A percentile compares a stretch with the other conserved stretches of the same genome.
phyloP scores from a whole-genome alignment of 2,113 vertebrate species.

The Stegastes partitus region DNA sequence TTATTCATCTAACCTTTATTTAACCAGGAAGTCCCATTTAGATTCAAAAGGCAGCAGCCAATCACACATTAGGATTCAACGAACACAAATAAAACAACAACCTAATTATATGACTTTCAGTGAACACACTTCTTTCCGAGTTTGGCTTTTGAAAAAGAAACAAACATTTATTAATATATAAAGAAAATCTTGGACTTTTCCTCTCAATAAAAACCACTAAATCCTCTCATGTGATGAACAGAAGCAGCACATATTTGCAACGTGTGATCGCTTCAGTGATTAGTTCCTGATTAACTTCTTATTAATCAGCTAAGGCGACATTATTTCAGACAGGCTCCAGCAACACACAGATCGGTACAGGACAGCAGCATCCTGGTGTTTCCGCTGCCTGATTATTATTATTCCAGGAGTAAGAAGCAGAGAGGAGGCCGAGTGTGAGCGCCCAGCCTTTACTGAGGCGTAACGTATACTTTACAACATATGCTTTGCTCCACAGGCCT shows the following conservation, averaged over 20 bases:
- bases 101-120: too few species aligned
- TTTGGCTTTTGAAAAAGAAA: too few species aligned
- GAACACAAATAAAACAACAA: too few species aligned
- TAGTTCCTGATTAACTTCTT: neutral
- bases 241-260: neutral
- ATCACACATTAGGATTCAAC: too few species aligned
- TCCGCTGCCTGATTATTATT: neutral
- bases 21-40: too few species aligned
- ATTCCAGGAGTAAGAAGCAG: slow-evolving; percentile 6
- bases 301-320: neutral
- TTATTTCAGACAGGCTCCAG: too few species aligned
- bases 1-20: too few species aligned
- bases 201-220: neutral
- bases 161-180: too few species aligned
- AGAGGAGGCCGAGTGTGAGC: neutral
- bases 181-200: too few species aligned
- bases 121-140: too few species aligned
- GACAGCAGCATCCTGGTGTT: slow-evolving; percentile 1
- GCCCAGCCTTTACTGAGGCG: neutral
- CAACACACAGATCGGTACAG: too few species aligned
- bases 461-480: slow-evolving; percentile 6
- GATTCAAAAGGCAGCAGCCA: too few species aligned
- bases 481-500: slow-evolving; percentile 1
- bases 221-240: neutral
- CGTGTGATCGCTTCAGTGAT: neutral